Percentiles rank a stretch among this genome's conserved stretches.
Conservation (phyloP, 2,797 vertebrate genomes). For the Macrochelys suwanniensis region DNA sequence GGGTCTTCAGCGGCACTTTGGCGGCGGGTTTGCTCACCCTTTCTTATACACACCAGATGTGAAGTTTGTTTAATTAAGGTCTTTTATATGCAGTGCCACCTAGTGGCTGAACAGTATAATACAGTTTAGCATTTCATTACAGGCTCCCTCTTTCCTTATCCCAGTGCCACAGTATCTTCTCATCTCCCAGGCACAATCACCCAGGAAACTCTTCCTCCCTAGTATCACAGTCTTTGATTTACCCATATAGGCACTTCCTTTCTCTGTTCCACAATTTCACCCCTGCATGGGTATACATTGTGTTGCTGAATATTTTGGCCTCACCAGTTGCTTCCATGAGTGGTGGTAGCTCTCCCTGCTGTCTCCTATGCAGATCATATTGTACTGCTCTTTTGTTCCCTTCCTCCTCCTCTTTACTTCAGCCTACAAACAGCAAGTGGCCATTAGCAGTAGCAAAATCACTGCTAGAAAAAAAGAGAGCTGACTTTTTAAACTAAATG, state of each 20-base stretch:
- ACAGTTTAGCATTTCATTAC: too few species aligned
- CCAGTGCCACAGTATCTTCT: background rate
- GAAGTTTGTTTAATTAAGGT: too few species aligned
- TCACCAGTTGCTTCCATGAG: background rate
- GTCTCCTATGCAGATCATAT: background rate
- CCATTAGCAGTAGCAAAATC: background rate
- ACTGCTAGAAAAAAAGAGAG: background rate
- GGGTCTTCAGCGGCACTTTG: too few species aligned
- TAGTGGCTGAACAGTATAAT: too few species aligned
- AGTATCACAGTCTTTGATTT: background rate
- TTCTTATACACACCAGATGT: too few species aligned
- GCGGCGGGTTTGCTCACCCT: too few species aligned
- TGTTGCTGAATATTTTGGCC: background rate
- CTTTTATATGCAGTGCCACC: too few species aligned
- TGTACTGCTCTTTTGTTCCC: background rate
- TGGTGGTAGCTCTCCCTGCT: background rate
- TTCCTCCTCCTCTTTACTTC: background rate
- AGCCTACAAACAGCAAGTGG: background rate
- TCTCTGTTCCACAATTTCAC: background rate
- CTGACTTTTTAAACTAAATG: background rate
- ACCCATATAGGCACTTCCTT: background rate
- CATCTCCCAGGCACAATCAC: background rate
- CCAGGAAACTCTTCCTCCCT: background rate
- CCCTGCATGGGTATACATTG: background rate
- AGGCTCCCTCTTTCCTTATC: background rate